Percentiles rank a stretch among this genome's conserved stretches.
Conservation (phyloP, 1,140 invertebrate genomes). For the Solenopsis invicta region DNA sequence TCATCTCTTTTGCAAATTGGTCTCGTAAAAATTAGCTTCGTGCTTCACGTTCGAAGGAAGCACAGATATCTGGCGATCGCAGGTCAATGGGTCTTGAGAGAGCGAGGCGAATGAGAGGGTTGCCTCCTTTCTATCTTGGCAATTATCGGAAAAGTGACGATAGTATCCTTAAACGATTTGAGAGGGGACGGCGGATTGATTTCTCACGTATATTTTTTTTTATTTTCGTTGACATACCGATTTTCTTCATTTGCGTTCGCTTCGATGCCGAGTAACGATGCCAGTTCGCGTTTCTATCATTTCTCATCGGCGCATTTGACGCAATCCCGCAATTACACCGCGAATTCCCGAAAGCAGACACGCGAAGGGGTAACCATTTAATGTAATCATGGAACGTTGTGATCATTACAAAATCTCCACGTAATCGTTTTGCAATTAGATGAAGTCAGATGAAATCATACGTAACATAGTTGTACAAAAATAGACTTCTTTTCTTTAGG, state of each 20-base stretch:
- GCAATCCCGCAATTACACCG: background rate
- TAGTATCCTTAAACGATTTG: constrained; percentile 4
- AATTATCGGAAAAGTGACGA: constrained; percentile 46
- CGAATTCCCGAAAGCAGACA: background rate
- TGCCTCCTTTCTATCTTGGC: constrained; percentile 14
- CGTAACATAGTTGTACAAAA: no score
- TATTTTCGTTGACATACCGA: background rate
- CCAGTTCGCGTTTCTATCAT: background rate
- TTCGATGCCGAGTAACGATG: background rate
- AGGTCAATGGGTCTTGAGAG: background rate
- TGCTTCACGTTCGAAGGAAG: background rate
- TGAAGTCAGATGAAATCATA: no score
- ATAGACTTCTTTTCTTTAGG: no score
- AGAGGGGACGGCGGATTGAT: constrained; percentile 17
- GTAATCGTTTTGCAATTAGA: no score
- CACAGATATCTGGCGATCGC: constrained; percentile 17
- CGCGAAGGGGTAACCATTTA: no score
- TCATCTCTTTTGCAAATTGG: constrained; percentile 1
- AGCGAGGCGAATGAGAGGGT: background rate
- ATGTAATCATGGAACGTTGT: no score
- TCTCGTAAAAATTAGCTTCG: constrained; percentile 20
- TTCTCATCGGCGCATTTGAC: background rate
- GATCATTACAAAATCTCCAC: no score
- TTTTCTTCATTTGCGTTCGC: constrained; percentile 21
- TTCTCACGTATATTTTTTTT: background rate